Conservation (phyloP, 1,140 invertebrate genomes). For the Meloidogyne exigua region DNA sequence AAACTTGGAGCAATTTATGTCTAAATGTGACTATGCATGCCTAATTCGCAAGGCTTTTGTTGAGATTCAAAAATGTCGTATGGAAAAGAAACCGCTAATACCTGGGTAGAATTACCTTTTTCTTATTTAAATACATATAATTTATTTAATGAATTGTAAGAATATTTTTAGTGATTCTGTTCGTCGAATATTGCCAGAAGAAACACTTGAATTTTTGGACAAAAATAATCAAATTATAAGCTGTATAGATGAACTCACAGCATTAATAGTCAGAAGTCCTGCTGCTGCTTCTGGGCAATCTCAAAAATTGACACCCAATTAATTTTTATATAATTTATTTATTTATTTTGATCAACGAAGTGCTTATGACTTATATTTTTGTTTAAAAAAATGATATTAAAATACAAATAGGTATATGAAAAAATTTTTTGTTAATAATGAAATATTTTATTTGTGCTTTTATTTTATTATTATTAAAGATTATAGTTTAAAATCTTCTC, state of each 20-base stretch:
- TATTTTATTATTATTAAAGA: too few relatives aligned
- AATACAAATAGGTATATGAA: too few relatives aligned
- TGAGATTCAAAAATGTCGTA: conserved; percentile 30
- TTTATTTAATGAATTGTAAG: neutral
- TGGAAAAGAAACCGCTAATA: conserved; percentile 25
- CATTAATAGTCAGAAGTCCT: neutral
- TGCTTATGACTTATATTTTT: too few relatives aligned
- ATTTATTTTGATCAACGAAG: too few relatives aligned
- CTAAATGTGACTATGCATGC: conserved; percentile 22
- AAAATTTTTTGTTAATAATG: too few relatives aligned
- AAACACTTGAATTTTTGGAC: conserved; percentile 20
- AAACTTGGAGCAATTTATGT: conserved; percentile 36
- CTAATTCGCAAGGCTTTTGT: conserved; percentile 32
- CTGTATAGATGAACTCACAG: conserved; percentile 14
- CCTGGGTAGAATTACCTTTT: too few relatives aligned
- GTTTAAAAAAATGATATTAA: too few relatives aligned
- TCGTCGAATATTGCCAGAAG: conserved; percentile 30
- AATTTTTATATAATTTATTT: too few relatives aligned
- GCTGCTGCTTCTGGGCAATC: neutral
- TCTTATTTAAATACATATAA: too few relatives aligned
- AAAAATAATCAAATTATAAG: conserved; percentile 19
- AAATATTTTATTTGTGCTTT: too few relatives aligned
- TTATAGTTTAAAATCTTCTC: too few relatives aligned
- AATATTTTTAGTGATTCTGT: conserved; percentile 25
- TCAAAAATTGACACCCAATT: neutral